Evolutionary conservation across 2,113 vertebrate species (phyloP), one percentile per base, ranked within the genome.

Genomic region (Callaeas wilsoni): DNA sequence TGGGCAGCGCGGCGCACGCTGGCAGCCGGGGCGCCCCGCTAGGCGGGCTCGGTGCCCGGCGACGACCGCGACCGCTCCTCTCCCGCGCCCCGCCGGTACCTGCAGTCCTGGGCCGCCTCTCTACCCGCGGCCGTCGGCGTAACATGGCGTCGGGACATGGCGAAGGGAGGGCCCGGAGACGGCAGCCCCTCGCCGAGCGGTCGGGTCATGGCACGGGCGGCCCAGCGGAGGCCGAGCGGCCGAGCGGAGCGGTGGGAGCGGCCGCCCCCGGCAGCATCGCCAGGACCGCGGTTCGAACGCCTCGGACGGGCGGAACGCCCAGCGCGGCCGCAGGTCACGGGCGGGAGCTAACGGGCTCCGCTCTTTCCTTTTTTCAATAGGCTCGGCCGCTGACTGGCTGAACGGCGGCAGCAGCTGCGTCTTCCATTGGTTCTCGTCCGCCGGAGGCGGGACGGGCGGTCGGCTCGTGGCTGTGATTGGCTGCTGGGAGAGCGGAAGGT

Each of bases 101-200:
- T 97, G 71, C 82, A 14, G 21, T 49, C 79, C 25, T 44, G 69
- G 17, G 75, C 56, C 42, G 20, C 15, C 60, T 82, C 73, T 53
- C n/a, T 35, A 33, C 30, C 79, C 52, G 84, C 59, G 18, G 80
- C 59, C 70, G 41, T 52, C 62, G 63, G 62, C 41, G 33, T 81
- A 67, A 91, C 79, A 94, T 85, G 96, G 81, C 90, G 95, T 12
- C 79, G 65, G 70, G 87, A 63, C 25, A 90, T 33, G 47, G 56
- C 46, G 26, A 32, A 91, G 35, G 87, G 33, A 25, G 73, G 57
- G 33, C 64, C 39, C 30, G 56, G 55, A 7, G 75, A 71, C n/a
- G 59, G 52, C 57, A 91, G 73, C 14, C 90, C 94, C n/a, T 67
- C 68, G n/a, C 77, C 50, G 46, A 93, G 60, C 68, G 81, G 90